Percentiles rank a stretch among this genome's conserved stretches.
Conservation (phyloP, 1,140 invertebrate species). For the Globodera ellingtonae region DNA sequence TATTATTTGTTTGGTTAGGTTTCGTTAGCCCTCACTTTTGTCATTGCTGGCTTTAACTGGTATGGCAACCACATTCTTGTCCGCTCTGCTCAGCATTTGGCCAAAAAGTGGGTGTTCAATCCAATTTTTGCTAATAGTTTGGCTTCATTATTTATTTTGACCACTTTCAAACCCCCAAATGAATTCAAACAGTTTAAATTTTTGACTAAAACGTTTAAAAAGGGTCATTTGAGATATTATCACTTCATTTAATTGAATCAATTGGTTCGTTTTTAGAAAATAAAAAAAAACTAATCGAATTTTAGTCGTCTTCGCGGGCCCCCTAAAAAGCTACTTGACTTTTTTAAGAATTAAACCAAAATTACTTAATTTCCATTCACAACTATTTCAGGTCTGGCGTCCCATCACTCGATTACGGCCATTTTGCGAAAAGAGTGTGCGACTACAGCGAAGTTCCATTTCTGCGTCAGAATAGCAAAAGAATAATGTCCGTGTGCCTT, state of each 20-base stretch:
- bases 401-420: slow-evolving; percentile 61
- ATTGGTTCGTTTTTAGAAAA: neutral
- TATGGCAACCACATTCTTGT: slow-evolving; percentile 65
- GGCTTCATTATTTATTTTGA: no score
- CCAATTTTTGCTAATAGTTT: no score
- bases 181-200: neutral
- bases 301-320: neutral
- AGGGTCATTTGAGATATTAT: no score
- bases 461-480: slow-evolving; percentile 58
- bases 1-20: slow-evolving; percentile 23
- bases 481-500: slow-evolving; percentile 54
- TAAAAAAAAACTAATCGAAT: neutral
- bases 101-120: slow-evolving; percentile 47
- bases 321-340: no score
- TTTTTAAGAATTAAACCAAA: neutral
- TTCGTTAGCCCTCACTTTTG: slow-evolving; percentile 31
- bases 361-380: slow-evolving; percentile 2
- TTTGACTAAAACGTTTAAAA: neutral
- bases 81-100: slow-evolving; percentile 62
- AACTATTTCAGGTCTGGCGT: slow-evolving; percentile 44
- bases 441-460: slow-evolving; percentile 58
- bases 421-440: slow-evolving; percentile 65
- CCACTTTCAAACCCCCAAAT: no score
- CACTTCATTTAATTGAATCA: no score
- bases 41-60: slow-evolving; percentile 65